These are phyloP conservation scores for Idaea straminata DNA, from an alignment of 2,888 invertebrate species.

Conservation along the genomic window DNA sequence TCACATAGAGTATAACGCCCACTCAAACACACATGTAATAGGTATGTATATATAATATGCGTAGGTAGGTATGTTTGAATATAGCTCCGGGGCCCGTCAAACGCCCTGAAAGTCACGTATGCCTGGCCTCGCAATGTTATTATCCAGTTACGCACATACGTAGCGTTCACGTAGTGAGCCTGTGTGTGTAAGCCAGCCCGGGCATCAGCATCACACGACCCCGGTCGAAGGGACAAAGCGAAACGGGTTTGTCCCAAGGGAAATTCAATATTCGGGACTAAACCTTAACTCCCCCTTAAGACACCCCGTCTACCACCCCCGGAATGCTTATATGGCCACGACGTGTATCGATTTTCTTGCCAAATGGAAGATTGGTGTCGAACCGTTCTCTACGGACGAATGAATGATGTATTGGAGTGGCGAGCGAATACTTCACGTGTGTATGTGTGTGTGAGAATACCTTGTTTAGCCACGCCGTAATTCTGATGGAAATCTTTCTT, in stretches of 20 bases:
- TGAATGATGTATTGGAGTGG: slow-evolving; percentile 78
- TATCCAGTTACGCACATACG: slow-evolving; percentile 74
- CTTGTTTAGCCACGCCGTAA: slow-evolving; percentile 66
- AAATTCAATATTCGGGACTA: slow-evolving; percentile 82
- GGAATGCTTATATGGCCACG: slow-evolving; percentile 81
- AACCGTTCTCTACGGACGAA: slow-evolving; percentile 75
- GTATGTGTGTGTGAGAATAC: slow-evolving; percentile 51
- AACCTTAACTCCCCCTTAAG: slow-evolving; percentile 80
- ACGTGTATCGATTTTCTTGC: slow-evolving; percentile 80
- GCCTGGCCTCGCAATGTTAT: slow-evolving; percentile 75
- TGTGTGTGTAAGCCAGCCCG: slow-evolving; percentile 63
- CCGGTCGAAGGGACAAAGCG: slow-evolving; percentile 78
- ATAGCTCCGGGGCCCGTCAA: slow-evolving; percentile 71
- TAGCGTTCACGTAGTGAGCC: slow-evolving; percentile 35
- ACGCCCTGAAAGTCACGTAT: slow-evolving; percentile 76
- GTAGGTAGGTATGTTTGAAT: slow-evolving; percentile 41
- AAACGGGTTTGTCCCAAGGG: slow-evolving; percentile 82
- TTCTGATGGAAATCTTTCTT: slow-evolving; percentile 59
- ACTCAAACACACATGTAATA: slow-evolving; percentile 43
- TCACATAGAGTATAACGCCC: slow-evolving; percentile 61
- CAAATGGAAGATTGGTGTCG: slow-evolving; percentile 81
- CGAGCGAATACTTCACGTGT: slow-evolving; percentile 72
- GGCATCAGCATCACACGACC: slow-evolving; percentile 69
- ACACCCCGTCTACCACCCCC: slow-evolving; percentile 76
- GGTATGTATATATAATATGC: slow-evolving; percentile 37